Conservation (phyloP, 2,797 vertebrate genomes). For the Helarctos malayanus region DNA sequence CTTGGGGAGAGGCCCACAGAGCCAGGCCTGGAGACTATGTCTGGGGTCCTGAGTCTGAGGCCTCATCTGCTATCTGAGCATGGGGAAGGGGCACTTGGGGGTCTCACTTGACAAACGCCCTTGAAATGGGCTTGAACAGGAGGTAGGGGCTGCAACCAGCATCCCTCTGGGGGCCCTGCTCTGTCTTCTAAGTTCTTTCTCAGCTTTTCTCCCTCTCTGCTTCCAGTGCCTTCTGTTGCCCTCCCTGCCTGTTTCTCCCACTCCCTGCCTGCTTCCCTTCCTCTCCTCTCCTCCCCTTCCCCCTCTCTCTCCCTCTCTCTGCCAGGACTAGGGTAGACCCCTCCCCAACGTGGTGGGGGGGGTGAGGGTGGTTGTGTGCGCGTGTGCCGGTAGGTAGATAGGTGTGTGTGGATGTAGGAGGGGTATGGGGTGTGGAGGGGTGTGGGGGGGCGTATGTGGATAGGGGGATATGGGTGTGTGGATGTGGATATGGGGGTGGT, state of each 20-base stretch:
- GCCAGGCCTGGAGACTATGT: background rate
- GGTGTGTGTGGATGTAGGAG: background rate
- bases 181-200: background rate
- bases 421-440: background rate
- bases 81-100: background rate
- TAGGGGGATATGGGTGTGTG: background rate
- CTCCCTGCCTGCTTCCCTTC: background rate
- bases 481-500: background rate
- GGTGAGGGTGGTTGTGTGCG: background rate
- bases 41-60: background rate
- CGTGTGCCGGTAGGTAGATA: too few species aligned
- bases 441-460: background rate
- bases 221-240: rapidly evolving
- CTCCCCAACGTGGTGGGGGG: background rate
- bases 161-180: background rate
- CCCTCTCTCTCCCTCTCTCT: too few species aligned
- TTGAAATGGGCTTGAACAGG: background rate
- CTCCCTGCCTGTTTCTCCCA: too few species aligned
- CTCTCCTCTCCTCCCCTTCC: too few species aligned
- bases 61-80: background rate
- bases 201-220: background rate
- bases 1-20: background rate
- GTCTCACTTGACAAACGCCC: background rate
- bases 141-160: background rate
- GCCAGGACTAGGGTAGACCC: background rate